Percentiles rank a stretch among this genome's conserved stretches.
Evolutionary conservation across 2,113 vertebrate species (phyloP).

Genomic region (Vombatus ursinus): DNA sequence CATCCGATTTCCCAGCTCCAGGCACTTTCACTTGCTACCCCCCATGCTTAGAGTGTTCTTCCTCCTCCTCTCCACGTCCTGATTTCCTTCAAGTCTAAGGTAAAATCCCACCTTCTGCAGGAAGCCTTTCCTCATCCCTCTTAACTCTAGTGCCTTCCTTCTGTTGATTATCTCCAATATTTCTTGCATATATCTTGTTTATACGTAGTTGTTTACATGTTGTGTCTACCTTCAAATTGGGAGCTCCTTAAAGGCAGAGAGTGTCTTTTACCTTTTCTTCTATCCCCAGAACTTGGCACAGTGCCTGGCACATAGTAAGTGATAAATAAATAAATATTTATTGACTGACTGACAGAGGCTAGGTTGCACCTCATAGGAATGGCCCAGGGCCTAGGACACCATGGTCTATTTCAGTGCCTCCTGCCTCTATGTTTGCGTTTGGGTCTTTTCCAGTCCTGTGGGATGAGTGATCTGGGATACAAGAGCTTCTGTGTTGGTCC

Average conservation of each 20-base stretch:
- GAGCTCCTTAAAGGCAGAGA: background rate
- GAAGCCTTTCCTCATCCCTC: background rate
- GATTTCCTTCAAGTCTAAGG: background rate
- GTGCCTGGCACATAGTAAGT: background rate
- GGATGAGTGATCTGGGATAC: background rate
- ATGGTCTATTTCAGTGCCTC: background rate
- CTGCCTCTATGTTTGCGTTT: background rate
- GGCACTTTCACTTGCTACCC: background rate
- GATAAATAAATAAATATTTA: background rate
- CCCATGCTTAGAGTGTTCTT: background rate
- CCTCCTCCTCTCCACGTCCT: background rate
- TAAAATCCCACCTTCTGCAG: background rate
- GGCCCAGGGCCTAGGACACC: background rate
- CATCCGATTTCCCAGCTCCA: background rate
- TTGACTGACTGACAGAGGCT: background rate
- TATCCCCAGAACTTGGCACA: background rate
- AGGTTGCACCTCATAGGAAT: background rate
- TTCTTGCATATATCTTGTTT: background rate
- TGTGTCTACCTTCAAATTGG: background rate
- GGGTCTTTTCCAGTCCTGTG: background rate
- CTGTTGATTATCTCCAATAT: background rate
- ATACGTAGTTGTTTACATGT: background rate
- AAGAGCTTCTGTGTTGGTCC: background rate
- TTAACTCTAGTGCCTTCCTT: background rate
- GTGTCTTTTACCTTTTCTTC: background rate